Conservation (phyloP, 1,140 invertebrate genomes). For the Papilio polytes region DNA sequence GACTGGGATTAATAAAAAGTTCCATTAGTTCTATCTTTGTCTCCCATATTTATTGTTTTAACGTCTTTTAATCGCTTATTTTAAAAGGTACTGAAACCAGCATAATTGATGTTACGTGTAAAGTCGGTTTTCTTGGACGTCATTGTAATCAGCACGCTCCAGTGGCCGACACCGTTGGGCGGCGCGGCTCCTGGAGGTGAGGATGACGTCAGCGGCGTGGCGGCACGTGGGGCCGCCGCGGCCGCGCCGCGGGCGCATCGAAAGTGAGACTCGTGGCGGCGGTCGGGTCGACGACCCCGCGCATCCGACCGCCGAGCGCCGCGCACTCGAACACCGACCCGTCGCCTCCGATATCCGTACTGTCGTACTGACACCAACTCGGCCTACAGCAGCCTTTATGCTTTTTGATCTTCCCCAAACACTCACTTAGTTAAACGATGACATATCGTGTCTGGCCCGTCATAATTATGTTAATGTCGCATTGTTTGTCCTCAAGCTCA, state of each 20-base stretch:
- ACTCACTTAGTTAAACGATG: neutral
- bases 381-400: neutral
- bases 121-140: slow-evolving; percentile 69
- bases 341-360: slow-evolving; percentile 73
- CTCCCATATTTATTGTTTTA: neutral
- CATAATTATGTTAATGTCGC: neutral
- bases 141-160: slow-evolving; percentile 68
- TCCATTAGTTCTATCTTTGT: neutral
- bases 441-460: neutral
- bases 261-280: slow-evolving; percentile 76
- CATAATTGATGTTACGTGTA: slow-evolving; percentile 39
- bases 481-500: neutral
- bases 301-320: slow-evolving; percentile 73
- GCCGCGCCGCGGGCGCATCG: slow-evolving; percentile 79
- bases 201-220: slow-evolving; percentile 72
- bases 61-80: neutral
- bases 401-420: neutral
- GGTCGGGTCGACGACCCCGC: slow-evolving; percentile 56
- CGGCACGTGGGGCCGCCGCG: slow-evolving; percentile 74
- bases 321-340: slow-evolving; percentile 75
- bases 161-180: slow-evolving; percentile 61
- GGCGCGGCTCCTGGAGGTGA: slow-evolving; percentile 51
- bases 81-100: neutral
- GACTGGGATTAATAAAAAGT: neutral
- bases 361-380: neutral